These are phyloP conservation scores for Micromesistius poutassou DNA, from an alignment of 2,797 vertebrate genomes.

Conservation along the genomic window DNA sequence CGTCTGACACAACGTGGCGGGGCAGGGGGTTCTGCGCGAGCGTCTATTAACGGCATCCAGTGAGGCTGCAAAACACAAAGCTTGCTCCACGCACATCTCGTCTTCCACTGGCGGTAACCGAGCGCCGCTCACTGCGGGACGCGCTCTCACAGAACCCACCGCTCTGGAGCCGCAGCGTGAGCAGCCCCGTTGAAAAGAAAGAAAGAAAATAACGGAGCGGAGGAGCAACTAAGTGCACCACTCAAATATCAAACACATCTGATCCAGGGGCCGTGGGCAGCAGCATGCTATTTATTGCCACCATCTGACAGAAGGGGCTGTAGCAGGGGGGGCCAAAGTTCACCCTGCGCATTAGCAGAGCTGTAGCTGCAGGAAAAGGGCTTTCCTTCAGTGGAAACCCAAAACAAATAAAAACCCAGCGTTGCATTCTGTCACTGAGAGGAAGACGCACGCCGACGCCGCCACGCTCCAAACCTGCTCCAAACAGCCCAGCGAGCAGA, in stretches of 20 bases:
- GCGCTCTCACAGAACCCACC: background rate
- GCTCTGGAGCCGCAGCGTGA: slow-evolving; percentile 7
- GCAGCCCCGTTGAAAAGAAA: slow-evolving; percentile 11
- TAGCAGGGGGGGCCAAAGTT: slow-evolving; percentile 4
- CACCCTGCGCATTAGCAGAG: background rate
- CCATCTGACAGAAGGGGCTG: background rate
- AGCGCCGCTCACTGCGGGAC: slow-evolving; percentile 10
- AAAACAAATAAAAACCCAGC: background rate
- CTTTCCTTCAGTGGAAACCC: background rate
- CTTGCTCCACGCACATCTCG: background rate
- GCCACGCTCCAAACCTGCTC: background rate
- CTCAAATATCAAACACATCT: slow-evolving; percentile 38
- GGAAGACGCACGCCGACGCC: background rate
- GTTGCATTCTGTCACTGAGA: background rate
- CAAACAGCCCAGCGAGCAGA: too few species aligned
- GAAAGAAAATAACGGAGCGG: too few species aligned
- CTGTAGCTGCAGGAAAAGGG: background rate
- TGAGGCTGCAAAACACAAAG: slow-evolving; percentile 6
- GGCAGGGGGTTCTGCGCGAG: background rate
- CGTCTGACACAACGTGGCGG: background rate
- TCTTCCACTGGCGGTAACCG: background rate
- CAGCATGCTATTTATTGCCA: slow-evolving; percentile 32
- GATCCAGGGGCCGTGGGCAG: slow-evolving; percentile 16
- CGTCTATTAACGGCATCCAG: background rate
- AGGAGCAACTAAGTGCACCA: slow-evolving; percentile 19